A percentile compares a stretch with the other conserved stretches of the same genome.
Evolutionary conservation across 2,888 invertebrate genomes (phyloP).

Genomic region (Dolomedes plantarius): DNA sequence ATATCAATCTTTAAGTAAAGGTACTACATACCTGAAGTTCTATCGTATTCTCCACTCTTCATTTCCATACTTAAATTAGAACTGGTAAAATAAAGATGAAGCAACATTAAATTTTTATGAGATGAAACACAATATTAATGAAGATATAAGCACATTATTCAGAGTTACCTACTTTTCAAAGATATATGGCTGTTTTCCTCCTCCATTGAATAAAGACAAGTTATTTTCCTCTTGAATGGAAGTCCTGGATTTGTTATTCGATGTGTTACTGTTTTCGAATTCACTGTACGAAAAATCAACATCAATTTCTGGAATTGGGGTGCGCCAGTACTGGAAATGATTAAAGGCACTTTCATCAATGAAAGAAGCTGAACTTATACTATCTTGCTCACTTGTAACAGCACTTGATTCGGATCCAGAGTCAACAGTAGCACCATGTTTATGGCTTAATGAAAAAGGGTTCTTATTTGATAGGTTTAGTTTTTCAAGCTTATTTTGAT

Average conservation of each 20-base stretch:
- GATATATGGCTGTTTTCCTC: no score
- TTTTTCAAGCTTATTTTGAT: no score
- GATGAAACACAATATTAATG: no score
- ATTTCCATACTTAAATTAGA: background rate
- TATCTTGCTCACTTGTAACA: slow-evolving; percentile 23
- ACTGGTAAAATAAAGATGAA: no score
- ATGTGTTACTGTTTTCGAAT: no score
- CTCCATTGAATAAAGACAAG: no score
- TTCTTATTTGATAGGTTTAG: no score
- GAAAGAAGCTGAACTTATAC: background rate
- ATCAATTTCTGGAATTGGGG: slow-evolving; percentile 79
- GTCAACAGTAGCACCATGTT: background rate
- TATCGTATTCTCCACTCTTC: background rate
- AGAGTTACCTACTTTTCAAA: no score
- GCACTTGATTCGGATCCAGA: background rate
- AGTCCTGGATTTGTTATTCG: background rate
- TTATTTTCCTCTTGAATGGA: background rate
- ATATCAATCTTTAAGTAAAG: no score
- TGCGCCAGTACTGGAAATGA: slow-evolving; percentile 80
- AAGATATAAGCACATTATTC: no score
- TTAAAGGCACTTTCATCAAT: slow-evolving; percentile 76
- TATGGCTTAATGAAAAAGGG: background rate
- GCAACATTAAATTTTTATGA: no score
- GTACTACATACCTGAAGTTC: background rate
- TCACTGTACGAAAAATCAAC: slow-evolving; percentile 74